Evolutionary conservation across 2,888 invertebrate species (phyloP).

Genomic region (Orthosia incerta): DNA sequence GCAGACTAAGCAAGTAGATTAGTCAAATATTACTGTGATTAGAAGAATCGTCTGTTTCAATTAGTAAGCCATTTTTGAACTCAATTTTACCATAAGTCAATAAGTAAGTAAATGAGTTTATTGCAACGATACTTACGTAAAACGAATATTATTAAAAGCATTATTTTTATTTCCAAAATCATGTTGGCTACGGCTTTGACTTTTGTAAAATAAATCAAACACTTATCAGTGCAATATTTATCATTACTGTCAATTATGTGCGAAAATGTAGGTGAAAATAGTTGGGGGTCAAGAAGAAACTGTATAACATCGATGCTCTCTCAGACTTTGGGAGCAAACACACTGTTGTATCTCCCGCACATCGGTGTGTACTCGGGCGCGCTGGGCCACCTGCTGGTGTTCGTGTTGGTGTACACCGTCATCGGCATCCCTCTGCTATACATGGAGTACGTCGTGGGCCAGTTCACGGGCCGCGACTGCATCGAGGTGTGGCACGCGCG

Average conservation of each 20-base stretch:
- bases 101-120: neutral
- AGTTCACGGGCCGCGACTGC: conserved; percentile 84
- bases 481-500: conserved; percentile 82
- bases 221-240: neutral
- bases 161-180: conserved; percentile 10
- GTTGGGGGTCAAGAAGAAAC: conserved; percentile 67
- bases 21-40: neutral
- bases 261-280: conserved; percentile 41
- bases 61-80: neutral
- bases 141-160: neutral
- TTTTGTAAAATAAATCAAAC: conserved; percentile 7
- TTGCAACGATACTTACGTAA: neutral
- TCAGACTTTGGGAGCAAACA: conserved; percentile 73
- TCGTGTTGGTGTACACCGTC: conserved; percentile 69
- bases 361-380: conserved; percentile 74
- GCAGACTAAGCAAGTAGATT: neutral
- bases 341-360: conserved; percentile 72
- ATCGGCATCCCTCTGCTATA: conserved; percentile 83
- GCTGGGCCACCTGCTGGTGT: conserved; percentile 72
- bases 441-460: conserved; percentile 84
- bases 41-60: neutral
- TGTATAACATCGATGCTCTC: conserved; percentile 75
- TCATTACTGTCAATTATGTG: conserved; percentile 32
- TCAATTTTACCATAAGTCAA: neutral
- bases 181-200: conserved; percentile 34